These are phyloP conservation scores for Haliaeetus leucogaster DNA, from an alignment of 2,113 vertebrate species.

Conservation along the genomic window DNA sequence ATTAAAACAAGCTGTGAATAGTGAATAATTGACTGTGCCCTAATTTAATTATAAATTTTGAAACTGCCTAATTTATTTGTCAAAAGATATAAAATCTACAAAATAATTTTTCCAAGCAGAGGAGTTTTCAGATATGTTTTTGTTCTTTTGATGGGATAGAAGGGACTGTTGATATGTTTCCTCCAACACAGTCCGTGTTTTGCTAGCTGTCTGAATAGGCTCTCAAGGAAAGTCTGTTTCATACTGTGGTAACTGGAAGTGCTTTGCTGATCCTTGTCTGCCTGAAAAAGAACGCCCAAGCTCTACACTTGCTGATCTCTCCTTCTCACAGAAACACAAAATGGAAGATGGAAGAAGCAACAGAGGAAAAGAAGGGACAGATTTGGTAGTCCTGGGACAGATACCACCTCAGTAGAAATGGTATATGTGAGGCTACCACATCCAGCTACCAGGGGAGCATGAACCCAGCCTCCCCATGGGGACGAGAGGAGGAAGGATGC, in stretches of 20 bases:
- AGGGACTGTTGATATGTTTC: neutral
- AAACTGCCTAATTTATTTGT: neutral
- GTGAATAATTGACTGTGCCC: neutral
- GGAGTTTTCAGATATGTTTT: neutral
- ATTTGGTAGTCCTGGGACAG: neutral
- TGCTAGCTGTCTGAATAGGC: neutral
- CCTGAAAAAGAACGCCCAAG: neutral
- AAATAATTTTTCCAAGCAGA: neutral
- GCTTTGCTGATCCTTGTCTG: neutral
- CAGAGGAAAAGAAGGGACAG: neutral
- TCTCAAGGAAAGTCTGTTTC: neutral
- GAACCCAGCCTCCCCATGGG: accelerated
- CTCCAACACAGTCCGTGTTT: neutral
- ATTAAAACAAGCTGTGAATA: neutral
- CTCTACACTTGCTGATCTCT: neutral
- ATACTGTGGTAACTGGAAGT: neutral
- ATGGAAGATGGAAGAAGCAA: neutral
- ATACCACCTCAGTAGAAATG: neutral
- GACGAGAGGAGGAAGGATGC: neutral
- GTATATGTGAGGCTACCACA: no score
- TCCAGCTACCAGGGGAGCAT: neutral
- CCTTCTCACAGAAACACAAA: neutral
- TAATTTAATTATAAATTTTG: neutral
- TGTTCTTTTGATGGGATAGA: neutral
- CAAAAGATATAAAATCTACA: neutral